Percentiles rank a stretch among this genome's conserved stretches.
Conservation (phyloP, 1,140 invertebrate species). For the Bicyclus anynana region DNA sequence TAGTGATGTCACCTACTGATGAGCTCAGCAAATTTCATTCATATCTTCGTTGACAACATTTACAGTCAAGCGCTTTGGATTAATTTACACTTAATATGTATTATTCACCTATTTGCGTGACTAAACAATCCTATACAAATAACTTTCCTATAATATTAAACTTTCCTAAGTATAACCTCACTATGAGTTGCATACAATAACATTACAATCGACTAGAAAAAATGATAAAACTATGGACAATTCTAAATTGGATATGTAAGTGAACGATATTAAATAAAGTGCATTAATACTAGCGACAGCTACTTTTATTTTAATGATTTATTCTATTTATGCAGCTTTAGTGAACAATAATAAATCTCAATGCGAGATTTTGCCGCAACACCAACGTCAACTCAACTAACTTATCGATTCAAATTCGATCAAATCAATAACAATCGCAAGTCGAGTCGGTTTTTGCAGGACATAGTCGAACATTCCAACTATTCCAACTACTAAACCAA, state of each 20-base stretch:
- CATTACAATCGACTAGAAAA: slow-evolving; percentile 49
- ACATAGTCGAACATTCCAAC: no score
- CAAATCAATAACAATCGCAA: no score
- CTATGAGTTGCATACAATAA: slow-evolving; percentile 34
- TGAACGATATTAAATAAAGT: slow-evolving; percentile 70
- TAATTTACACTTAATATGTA: neutral
- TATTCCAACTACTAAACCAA: no score
- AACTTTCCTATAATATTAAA: slow-evolving; percentile 18
- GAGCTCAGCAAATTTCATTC: no score
- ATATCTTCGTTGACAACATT: no score
- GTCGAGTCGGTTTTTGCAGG: no score
- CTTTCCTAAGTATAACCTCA: slow-evolving; percentile 26
- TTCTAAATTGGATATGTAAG: slow-evolving; percentile 69
- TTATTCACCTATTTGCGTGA: slow-evolving; percentile 10
- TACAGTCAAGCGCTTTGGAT: no score
- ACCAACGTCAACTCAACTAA: neutral
- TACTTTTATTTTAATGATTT: slow-evolving; percentile 46
- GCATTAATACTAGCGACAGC: slow-evolving; percentile 64
- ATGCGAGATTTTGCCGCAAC: neutral
- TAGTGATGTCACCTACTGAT: no score
- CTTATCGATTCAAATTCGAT: no score
- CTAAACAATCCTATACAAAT: slow-evolving; percentile 19
- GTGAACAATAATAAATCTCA: slow-evolving; percentile 7
- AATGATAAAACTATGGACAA: slow-evolving; percentile 52
- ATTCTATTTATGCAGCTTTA: slow-evolving; percentile 16